These are phyloP conservation scores for Cranoglanis bouderius DNA, from an alignment of 2,113 vertebrate species.

Conservation along the genomic window DNA sequence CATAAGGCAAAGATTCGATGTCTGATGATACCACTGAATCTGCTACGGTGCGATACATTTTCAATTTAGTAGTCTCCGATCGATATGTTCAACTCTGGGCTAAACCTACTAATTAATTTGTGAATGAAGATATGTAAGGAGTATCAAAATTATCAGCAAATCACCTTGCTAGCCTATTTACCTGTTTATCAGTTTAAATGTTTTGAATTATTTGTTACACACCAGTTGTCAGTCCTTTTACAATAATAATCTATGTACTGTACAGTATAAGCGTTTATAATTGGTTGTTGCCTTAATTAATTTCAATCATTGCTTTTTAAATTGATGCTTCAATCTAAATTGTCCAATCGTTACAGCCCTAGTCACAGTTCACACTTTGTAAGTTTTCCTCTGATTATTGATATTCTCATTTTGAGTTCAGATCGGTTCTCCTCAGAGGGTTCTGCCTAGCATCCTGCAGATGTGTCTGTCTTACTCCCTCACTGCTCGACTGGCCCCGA, in stretches of 20 bases:
- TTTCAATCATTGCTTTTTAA: neutral
- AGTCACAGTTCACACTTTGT: neutral
- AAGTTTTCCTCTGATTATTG: constrained; percentile 27
- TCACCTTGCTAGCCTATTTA: neutral
- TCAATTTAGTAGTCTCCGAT: too few species aligned
- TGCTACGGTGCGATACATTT: too few species aligned
- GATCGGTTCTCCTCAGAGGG: constrained; percentile 72
- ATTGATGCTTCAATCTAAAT: neutral
- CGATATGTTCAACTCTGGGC: too few species aligned
- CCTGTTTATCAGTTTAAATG: neutral
- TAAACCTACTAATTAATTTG: too few species aligned
- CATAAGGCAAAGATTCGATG: too few species aligned
- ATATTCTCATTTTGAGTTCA: constrained; percentile 57
- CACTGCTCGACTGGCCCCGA: constrained; percentile 76
- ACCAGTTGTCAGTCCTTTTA: neutral
- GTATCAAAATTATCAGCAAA: neutral
- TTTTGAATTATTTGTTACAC: neutral
- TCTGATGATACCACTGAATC: too few species aligned
- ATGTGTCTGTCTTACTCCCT: constrained; percentile 83
- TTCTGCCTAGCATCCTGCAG: constrained; percentile 79
- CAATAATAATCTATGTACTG: neutral
- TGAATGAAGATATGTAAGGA: neutral
- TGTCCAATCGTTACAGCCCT: neutral
- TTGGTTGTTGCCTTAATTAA: too few species aligned
- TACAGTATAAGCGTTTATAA: neutral